These are phyloP conservation scores for Taenioides sp. DNA, from an alignment of 2,797 vertebrate species.

Conservation along the genomic window DNA sequence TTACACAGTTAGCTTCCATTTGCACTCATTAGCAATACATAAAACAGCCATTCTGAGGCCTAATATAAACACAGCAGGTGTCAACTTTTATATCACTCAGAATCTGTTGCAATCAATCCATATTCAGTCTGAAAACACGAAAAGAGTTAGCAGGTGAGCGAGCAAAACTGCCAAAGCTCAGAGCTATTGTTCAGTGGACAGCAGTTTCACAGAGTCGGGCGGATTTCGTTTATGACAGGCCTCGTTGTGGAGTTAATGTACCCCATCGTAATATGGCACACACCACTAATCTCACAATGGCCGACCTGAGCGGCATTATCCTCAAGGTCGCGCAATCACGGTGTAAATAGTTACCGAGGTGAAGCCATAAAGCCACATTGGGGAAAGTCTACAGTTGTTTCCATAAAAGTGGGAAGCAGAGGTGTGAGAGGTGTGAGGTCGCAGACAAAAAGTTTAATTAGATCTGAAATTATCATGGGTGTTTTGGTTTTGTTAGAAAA, in stretches of 20 bases:
- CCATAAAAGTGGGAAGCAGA: background rate
- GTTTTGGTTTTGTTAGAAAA: too few species aligned
- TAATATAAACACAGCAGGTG: conserved; percentile 1
- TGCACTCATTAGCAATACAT: background rate
- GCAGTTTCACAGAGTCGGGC: conserved; percentile 35
- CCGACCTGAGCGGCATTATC: conserved; percentile 30
- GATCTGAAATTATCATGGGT: too few species aligned
- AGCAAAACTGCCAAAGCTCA: conserved; percentile 30
- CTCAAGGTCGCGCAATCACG: conserved; percentile 62
- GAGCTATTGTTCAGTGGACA: conserved; percentile 24
- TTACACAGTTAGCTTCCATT: background rate
- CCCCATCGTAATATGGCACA: conserved; percentile 52
- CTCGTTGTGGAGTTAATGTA: conserved; percentile 65
- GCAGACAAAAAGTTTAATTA: too few species aligned
- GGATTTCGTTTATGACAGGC: conserved; percentile 50
- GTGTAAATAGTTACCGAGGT: conserved; percentile 53
- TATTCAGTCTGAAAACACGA: conserved; percentile 8
- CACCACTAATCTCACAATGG: conserved; percentile 55
- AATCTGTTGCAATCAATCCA: conserved; percentile 10
- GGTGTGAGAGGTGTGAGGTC: conserved; percentile 1
- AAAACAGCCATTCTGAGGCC: background rate
- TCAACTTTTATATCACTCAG: conserved; percentile 3
- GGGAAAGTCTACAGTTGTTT: conserved; percentile 38
- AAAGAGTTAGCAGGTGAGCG: conserved; percentile 8
- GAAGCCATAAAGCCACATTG: conserved; percentile 26